Conservation (phyloP, 2,888 invertebrate genomes). For the Dioctria linearis region DNA sequence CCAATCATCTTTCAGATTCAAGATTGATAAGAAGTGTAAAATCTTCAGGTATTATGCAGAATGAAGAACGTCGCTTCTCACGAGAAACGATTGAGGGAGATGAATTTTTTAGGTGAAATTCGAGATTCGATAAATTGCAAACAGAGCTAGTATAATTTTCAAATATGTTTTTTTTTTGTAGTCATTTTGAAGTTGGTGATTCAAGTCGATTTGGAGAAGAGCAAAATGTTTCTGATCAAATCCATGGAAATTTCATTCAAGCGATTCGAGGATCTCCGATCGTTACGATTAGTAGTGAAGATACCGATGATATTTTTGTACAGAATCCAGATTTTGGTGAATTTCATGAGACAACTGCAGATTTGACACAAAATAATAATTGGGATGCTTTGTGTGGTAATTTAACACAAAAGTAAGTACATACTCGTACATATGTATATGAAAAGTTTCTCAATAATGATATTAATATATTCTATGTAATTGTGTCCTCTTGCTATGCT, state of each 20-base stretch:
- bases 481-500: too few species aligned
- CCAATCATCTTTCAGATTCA: not conserved
- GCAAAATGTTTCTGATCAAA: constrained; percentile 6
- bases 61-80: not conserved
- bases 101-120: constrained; percentile 38
- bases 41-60: not conserved
- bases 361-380: constrained; percentile 70
- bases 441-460: too few species aligned
- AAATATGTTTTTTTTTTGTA: constrained; percentile 15
- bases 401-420: constrained; percentile 69
- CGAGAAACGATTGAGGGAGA: constrained; percentile 10
- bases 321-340: constrained; percentile 62
- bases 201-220: constrained; percentile 41
- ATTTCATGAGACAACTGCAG: constrained; percentile 72
- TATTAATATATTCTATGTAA: too few species aligned
- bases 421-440: too few species aligned
- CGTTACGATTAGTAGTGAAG: constrained; percentile 50
- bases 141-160: not conserved
- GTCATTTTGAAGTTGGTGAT: constrained; percentile 38
- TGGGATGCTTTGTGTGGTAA: constrained; percentile 74
- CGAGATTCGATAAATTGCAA: too few species aligned
- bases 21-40: not conserved
- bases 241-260: constrained; percentile 48
- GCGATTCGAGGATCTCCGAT: constrained; percentile 59
- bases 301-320: constrained; percentile 51